Percentiles rank a stretch among this genome's conserved stretches.
Conservation (phyloP, 2,113 vertebrate genomes). For the Percina caprodes region DNA sequence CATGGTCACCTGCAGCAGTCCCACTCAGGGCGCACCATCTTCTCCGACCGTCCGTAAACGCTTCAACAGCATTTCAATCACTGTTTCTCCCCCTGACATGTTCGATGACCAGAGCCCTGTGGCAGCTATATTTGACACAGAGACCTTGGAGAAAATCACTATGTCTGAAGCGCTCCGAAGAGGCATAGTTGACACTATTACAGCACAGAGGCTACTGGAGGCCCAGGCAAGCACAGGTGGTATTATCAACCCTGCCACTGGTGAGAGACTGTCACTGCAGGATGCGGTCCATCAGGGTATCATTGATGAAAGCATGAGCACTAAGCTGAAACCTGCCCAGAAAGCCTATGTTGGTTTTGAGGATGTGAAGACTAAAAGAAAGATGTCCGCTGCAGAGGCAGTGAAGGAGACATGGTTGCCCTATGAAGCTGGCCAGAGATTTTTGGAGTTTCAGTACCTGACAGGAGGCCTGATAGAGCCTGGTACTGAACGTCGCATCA, state of each 20-base stretch:
- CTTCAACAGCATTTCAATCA: conserved; percentile 83
- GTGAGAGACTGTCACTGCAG: conserved; percentile 89
- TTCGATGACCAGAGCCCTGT: conserved; percentile 93
- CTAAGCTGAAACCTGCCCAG: conserved; percentile 93
- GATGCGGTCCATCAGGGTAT: conserved; percentile 90
- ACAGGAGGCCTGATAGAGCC: conserved; percentile 96
- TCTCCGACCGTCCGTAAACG: conserved; percentile 84
- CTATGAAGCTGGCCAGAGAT: conserved; percentile 96
- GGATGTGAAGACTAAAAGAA: conserved; percentile 93
- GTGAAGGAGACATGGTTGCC: conserved; percentile 97
- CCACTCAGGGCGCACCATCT: conserved; percentile 75
- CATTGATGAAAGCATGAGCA: conserved; percentile 92
- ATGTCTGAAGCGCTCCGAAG: conserved; percentile 90
- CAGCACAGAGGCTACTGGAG: conserved; percentile 93
- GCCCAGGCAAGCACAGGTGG: conserved; percentile 96
- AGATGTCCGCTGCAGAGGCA: conserved; percentile 95
- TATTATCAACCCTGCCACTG: conserved; percentile 91
- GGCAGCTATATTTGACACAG: conserved; percentile 95
- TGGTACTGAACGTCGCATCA: conserved; percentile 85
- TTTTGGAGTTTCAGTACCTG: conserved; percentile 96
- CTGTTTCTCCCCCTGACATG: conserved; percentile 88
- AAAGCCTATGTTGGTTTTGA: conserved; percentile 95
- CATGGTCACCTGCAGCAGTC: conserved; percentile 82
- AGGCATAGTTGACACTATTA: conserved; percentile 94
- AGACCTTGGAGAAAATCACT: conserved; percentile 97